Conservation (phyloP, 1,140 invertebrate species). For the Choristoneura fumiferana region DNA sequence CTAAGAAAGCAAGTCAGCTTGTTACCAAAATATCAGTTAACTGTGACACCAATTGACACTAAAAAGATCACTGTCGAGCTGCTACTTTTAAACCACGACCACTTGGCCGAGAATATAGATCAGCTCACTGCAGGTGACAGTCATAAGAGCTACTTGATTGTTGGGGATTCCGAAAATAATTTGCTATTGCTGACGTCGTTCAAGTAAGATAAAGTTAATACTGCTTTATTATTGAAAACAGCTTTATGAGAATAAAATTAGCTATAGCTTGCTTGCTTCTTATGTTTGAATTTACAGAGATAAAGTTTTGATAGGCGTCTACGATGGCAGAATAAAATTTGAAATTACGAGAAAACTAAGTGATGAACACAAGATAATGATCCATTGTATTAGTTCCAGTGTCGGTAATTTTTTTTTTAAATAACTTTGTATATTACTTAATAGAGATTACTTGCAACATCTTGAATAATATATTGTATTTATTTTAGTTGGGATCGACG, state of each 20-base stretch:
- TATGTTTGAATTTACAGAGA: constrained; percentile 44
- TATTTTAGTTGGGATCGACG: constrained; percentile 69
- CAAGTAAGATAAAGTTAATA: too few relatives aligned
- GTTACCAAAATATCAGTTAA: constrained; percentile 66
- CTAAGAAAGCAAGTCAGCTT: constrained; percentile 66
- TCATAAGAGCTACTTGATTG: constrained; percentile 67
- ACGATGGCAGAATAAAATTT: constrained; percentile 54
- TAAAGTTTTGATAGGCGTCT: constrained; percentile 58
- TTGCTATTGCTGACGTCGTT: constrained; percentile 56
- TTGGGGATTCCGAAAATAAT: constrained; percentile 77
- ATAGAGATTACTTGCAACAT: background rate
- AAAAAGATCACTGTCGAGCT: constrained; percentile 45
- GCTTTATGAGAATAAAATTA: too few relatives aligned
- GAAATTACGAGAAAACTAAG: constrained; percentile 54
- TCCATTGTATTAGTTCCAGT: constrained; percentile 66
- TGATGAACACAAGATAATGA: constrained; percentile 57
- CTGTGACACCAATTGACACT: constrained; percentile 43
- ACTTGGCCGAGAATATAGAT: constrained; percentile 54
- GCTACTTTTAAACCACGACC: constrained; percentile 52
- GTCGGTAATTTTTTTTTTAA: constrained; percentile 50
- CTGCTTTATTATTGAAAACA: too few relatives aligned
- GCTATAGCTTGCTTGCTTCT: too few relatives aligned
- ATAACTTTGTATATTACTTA: background rate
- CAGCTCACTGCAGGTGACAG: constrained; percentile 54
- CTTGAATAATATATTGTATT: constrained; percentile 11